Base-by-base conservation (phyloP, 2,113 vertebrate species). In the Oryzias melastigma region DNA sequence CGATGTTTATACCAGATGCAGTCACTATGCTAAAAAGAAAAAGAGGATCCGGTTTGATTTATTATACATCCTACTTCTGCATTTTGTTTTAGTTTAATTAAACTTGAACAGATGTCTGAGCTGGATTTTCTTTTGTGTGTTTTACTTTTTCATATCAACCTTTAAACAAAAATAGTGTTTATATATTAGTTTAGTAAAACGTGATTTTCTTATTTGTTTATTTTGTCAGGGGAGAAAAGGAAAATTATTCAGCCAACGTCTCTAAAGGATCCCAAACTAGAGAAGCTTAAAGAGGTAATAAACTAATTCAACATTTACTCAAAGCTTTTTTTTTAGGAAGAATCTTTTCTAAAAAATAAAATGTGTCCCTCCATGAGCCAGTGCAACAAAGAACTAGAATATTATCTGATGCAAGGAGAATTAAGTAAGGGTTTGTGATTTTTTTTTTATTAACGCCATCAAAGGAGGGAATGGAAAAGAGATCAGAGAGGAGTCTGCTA, bases 211-310 rank as follows among this genome's bases (percentile, higher is more conserved):
- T 68, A 19, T 65, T 3, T 20, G 13, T 48, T 58, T 68, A 19
- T 65, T 62, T 57, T 53, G 68, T 47, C 78, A 98, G 95, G 92
- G 12, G 92, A 91, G 70, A 93, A 83, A 76, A 93, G 62, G 76
- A 95, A 91, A 68, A 17, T 92, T 51, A 90, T 98, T 68, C 93
- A 94, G 7, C 91, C 93, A 0, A 58, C 62, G 0, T 92, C 92
- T 71, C 79, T 87, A 47, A 89, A 84, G 54, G 91, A 93, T 43
- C 82, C 92, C 44, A 92, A 90, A 72, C 17, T 98, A 41, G 81
- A 88, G 52, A 90, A 92, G 42, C 45, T 99, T 20, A 93, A 95
- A 52, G 83, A 84, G 92, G 96, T 98, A 90, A 24, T 41, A 7
- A 48, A 41, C 25, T 1, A 40, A 27, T 52, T 68, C 19, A 49